Evolutionary conservation across 1,140 invertebrate species (phyloP).

Genomic region (Littorina saxatilis): DNA sequence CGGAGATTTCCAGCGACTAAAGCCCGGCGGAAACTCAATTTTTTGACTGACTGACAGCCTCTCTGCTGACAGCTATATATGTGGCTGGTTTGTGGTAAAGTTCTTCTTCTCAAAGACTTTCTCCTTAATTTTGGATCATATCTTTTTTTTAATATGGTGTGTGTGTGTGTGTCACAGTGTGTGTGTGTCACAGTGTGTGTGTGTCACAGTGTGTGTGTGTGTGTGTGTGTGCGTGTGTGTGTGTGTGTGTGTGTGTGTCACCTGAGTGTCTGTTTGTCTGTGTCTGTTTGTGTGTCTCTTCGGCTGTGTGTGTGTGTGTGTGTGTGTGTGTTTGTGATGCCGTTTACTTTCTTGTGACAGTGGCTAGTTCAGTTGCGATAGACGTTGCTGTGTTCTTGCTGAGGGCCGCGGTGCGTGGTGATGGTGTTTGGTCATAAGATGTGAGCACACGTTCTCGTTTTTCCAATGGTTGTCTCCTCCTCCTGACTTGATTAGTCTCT

Average conservation of each 20-base stretch:
- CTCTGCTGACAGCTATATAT: too few species aligned
- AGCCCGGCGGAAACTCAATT: neutral
- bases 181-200: constrained; percentile 14
- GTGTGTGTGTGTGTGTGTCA: constrained; percentile 5
- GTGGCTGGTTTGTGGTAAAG: too few species aligned
- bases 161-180: neutral
- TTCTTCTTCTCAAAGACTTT: too few species aligned
- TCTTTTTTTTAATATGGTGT: neutral
- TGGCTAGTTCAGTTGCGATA: too few species aligned
- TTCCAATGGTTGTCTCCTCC: neutral
- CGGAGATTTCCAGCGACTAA: neutral
- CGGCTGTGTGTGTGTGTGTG: neutral
- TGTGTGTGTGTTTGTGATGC: neutral
- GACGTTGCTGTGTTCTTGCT: too few species aligned
- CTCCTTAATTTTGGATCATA: too few species aligned
- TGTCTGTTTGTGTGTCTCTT: neutral
- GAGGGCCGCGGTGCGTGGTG: too few species aligned
- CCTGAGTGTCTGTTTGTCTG: neutral
- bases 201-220: constrained; percentile 20
- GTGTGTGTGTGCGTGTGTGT: constrained; percentile 16
- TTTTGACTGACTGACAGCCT: too few species aligned
- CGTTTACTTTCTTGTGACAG: neutral
- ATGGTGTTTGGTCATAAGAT: too few species aligned
- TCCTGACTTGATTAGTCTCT: neutral
- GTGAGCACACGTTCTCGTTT: too few species aligned